Evolutionary conservation across 2,797 vertebrate species (phyloP), one percentile per base, ranked within the genome.

Genomic region (Knipowitschia caucasica): DNA sequence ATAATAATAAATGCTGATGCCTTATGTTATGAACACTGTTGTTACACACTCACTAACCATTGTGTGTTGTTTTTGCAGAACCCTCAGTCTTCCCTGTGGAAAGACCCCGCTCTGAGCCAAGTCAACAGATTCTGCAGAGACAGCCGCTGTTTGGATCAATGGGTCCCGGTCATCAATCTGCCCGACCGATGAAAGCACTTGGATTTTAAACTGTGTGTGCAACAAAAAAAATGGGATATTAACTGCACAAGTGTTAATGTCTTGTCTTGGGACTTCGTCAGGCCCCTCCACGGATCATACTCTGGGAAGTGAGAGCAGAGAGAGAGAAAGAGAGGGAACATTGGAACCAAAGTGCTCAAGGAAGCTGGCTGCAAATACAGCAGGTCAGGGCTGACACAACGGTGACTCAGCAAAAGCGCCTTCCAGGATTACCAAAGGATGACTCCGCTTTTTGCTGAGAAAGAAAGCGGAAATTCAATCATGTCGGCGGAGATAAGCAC

Each of bases 141-240:
- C 85, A 93, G 94, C 59, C 93, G 95, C 15, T 94, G 91, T 70
- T 72, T 92, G 91, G 94, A 98, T 61, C 95, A 98, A 85, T 98
- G 95, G 95, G 95, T 97, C 44, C 95, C 96, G 0, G 90, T 96
- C 25, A 93, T 98, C 62, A 93, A 95, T 79, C 91, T 98, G 14
- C 95, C 95, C 0, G 94, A 98, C 68, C 92, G 95, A 84, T 98
- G 95, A 95, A 72, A 25, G 59, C 4, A 17, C 54, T 17, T 56
- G 62, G 80, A 79, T 63, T 77, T 64, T 63, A 17, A n/a, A 38
- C 70, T 80, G 75, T 69, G 57, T 71, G 62, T 76, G 60, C 75
- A 71, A n/a, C n/a, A n/a, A n/a, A 29, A 29, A 45, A 65, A 62
- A 46, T 14, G 61, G 64, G 17, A 69, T 73, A 67, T 59, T 62